Evolutionary conservation across 2,113 vertebrate species (phyloP), one percentile per base, ranked within the genome.

Genomic region (Gila orcuttii): DNA sequence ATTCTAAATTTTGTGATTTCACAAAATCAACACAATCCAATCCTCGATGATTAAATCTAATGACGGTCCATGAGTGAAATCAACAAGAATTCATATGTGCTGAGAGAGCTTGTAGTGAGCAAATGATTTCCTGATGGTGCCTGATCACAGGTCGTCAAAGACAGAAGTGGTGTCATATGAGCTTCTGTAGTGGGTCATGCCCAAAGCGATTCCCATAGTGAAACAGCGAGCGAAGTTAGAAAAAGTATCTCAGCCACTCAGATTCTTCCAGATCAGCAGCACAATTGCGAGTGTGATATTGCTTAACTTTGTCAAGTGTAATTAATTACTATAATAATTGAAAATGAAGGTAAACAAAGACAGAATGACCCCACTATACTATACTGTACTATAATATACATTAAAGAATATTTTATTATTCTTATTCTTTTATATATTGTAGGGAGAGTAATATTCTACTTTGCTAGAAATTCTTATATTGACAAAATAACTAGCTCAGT

Each of bases 281-380:
- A 66, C 28, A 68, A 19, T 31, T 33, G 6, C 2, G 15, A 68
- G 28, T 68, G 64, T 33, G 28, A 68, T 33, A 68, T 68, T 68
- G 64, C 28, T 68, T 33, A 68, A 33, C 28, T 33, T 6, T 68
- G 28, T 68, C 28, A 68, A 68, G 28, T 73, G 28, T 47, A 28
- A 60, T 59, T 42, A 2, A 69, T 86, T 86, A 80, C 64, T 80
- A 50, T 74, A 74, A 52, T 73, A 59, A 85, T 33, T 64, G 33
- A 42, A 79, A 23, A 23, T 52, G 9, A 77, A 55, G 15, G 17
- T 77, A 33, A 77, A 55, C 75, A 77, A 55, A 55, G 15, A 77
- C 75, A 21, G 75, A 55, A 55, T 31, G 15, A 55, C 28, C 15
- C n/a, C n/a, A 76, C 15, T 19, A 76, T 13, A n/a, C n/a, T n/a